Conservation (phyloP, 2,113 vertebrate species). For the Nibea coibor region DNA sequence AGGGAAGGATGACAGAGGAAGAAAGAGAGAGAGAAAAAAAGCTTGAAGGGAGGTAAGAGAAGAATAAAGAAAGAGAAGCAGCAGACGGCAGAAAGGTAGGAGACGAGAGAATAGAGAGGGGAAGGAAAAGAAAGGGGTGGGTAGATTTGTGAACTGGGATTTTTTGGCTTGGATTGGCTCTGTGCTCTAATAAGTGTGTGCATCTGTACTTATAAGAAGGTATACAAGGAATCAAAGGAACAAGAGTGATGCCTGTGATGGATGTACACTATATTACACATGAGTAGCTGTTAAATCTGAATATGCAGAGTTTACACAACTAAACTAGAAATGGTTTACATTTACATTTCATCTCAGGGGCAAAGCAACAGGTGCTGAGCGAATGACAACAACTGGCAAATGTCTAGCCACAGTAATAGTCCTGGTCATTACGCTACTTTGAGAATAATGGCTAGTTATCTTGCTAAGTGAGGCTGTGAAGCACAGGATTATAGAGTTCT, state of each 20-base stretch:
- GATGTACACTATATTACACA: not conserved
- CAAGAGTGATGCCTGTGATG: not conserved
- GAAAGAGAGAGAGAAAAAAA: not conserved
- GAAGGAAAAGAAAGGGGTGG: not conserved
- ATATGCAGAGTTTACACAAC: not conserved
- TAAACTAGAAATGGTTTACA: not conserved
- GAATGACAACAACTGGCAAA: too few relatives aligned
- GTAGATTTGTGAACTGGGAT: not conserved
- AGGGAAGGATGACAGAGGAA: constrained; percentile 8
- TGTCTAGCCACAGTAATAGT: too few relatives aligned
- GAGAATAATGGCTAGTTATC: not conserved
- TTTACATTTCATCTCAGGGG: not conserved
- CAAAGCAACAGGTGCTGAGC: not conserved
- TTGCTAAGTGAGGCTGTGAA: not conserved
- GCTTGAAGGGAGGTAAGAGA: constrained; percentile 10
- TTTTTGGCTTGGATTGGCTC: not conserved
- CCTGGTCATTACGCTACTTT: too few relatives aligned
- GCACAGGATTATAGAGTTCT: too few relatives aligned
- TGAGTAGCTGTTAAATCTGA: not conserved
- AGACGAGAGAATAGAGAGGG: not conserved
- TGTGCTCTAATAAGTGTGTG: not conserved
- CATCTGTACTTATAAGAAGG: not conserved
- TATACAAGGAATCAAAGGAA: not conserved
- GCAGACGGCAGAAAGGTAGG: constrained; percentile 14
- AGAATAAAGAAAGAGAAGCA: not conserved